Evolutionary conservation across 2,113 vertebrate genomes (phyloP), one percentile per base, ranked within the genome.

Genomic region (Microcebus lehilahytsara): DNA sequence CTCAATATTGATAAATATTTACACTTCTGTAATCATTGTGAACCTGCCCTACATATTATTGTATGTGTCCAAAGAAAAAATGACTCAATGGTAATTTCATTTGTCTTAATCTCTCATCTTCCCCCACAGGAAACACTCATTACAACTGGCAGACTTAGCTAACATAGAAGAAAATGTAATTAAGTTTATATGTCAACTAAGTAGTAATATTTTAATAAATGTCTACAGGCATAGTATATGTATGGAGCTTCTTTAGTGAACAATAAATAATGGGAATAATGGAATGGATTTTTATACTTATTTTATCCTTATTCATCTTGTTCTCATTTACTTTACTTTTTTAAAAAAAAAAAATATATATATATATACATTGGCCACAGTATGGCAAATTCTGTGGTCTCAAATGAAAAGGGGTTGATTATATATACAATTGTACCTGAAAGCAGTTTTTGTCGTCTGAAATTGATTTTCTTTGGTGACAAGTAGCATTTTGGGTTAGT

Each of bases 11-110:
- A 49, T 93, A 95, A 97, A 95, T 91, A 94, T 95, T 96, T 96
- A 83, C 5, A 91, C 17, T 95, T 96, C n/a, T 79, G n/a, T 85
- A 93, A 94, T 96, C 58, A 79, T 37, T 58, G 40, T 34, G 25
- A 94, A 27, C 2, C 4, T 75, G 37, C 77, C 62, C 23, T 91
- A 77, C 13, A 51, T 92, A 66, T 69, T 89, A 78, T 46, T 83
- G 12, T 92, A 20, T 89, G 27, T 93, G 27, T 37, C 32, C 40
- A 95, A 86, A 94, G 40, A 88, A 95, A 14, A 89, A 87, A 96
- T 94, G 23, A 83, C 84, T 86, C 95, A 85, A n/a, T 93, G 66
- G 22, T 85, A 84, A 97, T 93, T 97, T 96, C 14, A 97, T 94
- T 96, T 96, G 91, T 77, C 27, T 95, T 96, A 89, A 91, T 97